phyloP scores from a whole-genome alignment of 2,797 vertebrate species.

The Parauchenoglanis punctatus region DNA sequence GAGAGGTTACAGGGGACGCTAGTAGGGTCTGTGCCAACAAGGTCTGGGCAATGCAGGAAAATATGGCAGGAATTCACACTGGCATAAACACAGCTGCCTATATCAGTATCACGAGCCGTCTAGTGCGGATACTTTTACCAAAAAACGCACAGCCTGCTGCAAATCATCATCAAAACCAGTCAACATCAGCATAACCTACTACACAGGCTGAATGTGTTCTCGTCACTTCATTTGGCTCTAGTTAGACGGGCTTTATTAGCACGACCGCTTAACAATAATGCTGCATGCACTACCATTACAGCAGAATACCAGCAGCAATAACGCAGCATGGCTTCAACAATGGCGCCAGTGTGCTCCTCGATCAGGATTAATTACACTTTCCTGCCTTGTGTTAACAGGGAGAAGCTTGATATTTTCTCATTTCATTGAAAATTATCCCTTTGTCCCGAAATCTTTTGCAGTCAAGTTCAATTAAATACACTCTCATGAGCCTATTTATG shows the following conservation, averaged over 20 bases:
- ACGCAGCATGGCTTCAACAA: not conserved
- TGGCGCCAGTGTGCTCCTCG: not conserved
- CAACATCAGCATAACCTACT: not conserved
- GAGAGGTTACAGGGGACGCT: slow-evolving; percentile 17
- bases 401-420: not conserved
- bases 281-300: too few relatives aligned
- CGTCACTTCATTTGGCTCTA: not conserved
- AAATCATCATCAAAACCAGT: not conserved
- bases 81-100: slow-evolving; percentile 44
- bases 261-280: not conserved
- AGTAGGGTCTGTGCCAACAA: slow-evolving; percentile 36
- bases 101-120: not conserved
- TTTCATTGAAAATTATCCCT: not conserved
- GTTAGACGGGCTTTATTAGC: not conserved
- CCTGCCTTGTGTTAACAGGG: not conserved
- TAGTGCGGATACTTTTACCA: not conserved
- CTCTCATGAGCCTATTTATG: not conserved
- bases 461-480: not conserved
- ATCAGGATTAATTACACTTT: not conserved
- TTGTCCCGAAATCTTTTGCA: not conserved
- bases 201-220: not conserved
- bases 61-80: slow-evolving; percentile 47
- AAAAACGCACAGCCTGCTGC: not conserved
- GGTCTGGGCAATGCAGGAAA: slow-evolving; percentile 34
- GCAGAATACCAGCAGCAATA: not conserved